Conservation (phyloP, 2,113 vertebrate genomes). For the Petromus typicus region DNA sequence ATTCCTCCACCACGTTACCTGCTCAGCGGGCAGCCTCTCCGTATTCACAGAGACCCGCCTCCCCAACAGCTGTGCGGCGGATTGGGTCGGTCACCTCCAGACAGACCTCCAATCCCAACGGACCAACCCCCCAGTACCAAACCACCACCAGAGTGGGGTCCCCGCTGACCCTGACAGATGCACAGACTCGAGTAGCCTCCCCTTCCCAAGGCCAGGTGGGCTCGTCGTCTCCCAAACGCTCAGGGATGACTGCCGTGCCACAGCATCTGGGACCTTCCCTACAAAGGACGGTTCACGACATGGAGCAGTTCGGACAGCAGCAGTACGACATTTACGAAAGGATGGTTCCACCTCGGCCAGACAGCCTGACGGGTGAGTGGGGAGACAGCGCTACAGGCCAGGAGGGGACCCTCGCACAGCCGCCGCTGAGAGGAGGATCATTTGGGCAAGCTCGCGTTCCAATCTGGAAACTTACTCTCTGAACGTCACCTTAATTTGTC, state of each 20-base stretch:
- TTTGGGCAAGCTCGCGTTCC: not conserved
- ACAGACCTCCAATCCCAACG: slow-evolving; percentile 85
- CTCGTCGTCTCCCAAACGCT: slow-evolving; percentile 91
- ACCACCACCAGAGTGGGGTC: slow-evolving; percentile 89
- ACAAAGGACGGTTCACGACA: slow-evolving; percentile 90
- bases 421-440: not conserved
- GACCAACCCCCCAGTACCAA: slow-evolving; percentile 90
- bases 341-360: slow-evolving; percentile 95
- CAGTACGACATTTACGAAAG: slow-evolving; percentile 96
- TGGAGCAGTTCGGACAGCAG: slow-evolving; percentile 92
- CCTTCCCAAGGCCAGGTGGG: slow-evolving; percentile 90
- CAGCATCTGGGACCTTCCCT: slow-evolving; percentile 94
- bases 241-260: slow-evolving; percentile 94
- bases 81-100: slow-evolving; percentile 90
- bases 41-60: slow-evolving; percentile 89
- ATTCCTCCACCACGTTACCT: slow-evolving; percentile 93
- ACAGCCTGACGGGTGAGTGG: slow-evolving; percentile 94
- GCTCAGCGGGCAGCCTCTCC: slow-evolving; percentile 91
- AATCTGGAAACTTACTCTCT: not conserved
- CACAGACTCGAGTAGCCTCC: slow-evolving; percentile 86
- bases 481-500: not conserved
- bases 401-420: not conserved
- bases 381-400: not conserved
- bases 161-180: slow-evolving; percentile 89
- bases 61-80: slow-evolving; percentile 91